Evolutionary conservation across 2,797 vertebrate species (phyloP).

Genomic region (Hafferia zeledoni): DNA sequence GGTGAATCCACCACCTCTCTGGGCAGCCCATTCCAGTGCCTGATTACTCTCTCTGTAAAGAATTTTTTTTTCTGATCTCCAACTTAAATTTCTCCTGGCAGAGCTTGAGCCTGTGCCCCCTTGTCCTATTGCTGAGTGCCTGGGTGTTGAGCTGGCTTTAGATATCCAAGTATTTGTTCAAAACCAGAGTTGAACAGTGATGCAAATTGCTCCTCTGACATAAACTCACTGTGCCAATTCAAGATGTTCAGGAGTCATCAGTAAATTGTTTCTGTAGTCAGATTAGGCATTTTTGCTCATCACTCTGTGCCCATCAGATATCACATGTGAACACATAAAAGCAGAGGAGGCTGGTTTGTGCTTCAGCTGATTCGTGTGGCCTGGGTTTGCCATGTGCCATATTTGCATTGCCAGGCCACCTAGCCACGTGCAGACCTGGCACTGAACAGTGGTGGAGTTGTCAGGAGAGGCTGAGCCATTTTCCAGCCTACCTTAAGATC

Average conservation of each 20-base stretch:
- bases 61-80: no score
- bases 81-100: no score
- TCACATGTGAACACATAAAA: accelerated
- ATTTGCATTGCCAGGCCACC: not conserved
- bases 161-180: not conserved
- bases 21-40: no score
- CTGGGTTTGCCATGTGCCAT: accelerated
- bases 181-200: not conserved
- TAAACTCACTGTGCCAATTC: not conserved
- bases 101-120: no score
- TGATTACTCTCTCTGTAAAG: no score
- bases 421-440: accelerated
- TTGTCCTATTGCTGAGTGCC: no score
- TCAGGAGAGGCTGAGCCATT: not conserved
- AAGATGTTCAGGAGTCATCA: not conserved
- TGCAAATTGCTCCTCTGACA: not conserved
- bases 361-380: not conserved
- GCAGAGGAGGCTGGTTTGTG: accelerated
- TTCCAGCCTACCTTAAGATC: not conserved
- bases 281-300: not conserved
- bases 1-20: no score
- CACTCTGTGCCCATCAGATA: not conserved
- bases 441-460: accelerated
- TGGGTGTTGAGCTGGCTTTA: not conserved
- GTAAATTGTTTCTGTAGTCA: not conserved